Percentiles rank a stretch among this genome's conserved stretches.
phyloP scores from a whole-genome alignment of 2,888 invertebrate genomes.

The Drosophila barbarae region DNA sequence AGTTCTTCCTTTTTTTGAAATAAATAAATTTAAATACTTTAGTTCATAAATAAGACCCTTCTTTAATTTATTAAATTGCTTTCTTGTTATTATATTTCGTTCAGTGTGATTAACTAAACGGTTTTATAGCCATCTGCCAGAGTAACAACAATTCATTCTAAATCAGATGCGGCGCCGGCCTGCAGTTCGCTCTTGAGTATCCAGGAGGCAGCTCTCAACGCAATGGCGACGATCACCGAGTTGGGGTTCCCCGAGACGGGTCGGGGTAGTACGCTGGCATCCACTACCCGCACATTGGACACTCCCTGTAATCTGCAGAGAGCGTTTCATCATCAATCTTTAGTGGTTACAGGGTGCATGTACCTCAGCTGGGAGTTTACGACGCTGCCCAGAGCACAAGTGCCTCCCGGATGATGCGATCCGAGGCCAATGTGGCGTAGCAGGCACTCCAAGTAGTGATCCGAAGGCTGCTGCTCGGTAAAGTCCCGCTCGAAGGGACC shows the following conservation, averaged over 20 bases:
- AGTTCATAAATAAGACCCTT: background rate
- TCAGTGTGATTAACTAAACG: slow-evolving; percentile 12
- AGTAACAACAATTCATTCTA: slow-evolving; percentile 14
- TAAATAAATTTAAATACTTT: background rate
- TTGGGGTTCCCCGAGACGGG: slow-evolving; percentile 89
- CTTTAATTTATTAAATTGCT: background rate
- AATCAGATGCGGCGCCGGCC: slow-evolving; percentile 11
- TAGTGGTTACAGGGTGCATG: background rate
- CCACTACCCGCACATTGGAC: slow-evolving; percentile 85
- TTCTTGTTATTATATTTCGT: background rate
- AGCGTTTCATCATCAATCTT: background rate
- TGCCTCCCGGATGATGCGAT: slow-evolving; percentile 90
- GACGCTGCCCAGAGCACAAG: slow-evolving; percentile 88
- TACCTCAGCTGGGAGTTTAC: slow-evolving; percentile 85
- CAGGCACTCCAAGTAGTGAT: slow-evolving; percentile 84
- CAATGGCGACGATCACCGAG: slow-evolving; percentile 84
- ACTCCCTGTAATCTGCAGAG: slow-evolving; percentile 83
- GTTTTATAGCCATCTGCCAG: slow-evolving; percentile 12
- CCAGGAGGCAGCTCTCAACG: slow-evolving; percentile 84
- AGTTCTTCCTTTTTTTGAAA: background rate
- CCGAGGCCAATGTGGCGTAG: slow-evolving; percentile 84
- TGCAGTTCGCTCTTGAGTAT: slow-evolving; percentile 80
- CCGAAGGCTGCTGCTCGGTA: slow-evolving; percentile 75
- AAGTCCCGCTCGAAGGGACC: slow-evolving; percentile 81
- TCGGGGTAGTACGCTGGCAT: slow-evolving; percentile 89